Evolutionary conservation across 2,113 vertebrate genomes (phyloP), one percentile per base, ranked within the genome.

Genomic region (Clarias gariepinus): DNA sequence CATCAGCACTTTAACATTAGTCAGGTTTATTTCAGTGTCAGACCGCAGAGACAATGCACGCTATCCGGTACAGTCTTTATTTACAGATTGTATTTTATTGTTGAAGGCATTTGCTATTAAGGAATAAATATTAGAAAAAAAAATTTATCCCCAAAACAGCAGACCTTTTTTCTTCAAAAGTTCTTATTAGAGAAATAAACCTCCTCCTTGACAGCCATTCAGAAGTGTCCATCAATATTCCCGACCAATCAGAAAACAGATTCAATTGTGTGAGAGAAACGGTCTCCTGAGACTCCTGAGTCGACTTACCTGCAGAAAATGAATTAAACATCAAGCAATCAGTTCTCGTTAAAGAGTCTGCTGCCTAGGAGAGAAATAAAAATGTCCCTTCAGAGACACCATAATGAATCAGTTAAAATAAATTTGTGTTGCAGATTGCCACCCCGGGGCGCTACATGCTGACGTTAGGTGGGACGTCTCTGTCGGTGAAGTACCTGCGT

Each of bases 401-500:
- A 18, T 3, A 18, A n/a, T 69, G 28, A 12, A 16, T 21, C 3
- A 18, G 10, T 73, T 73, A 21, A 9, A 41, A 25, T 74, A 13
- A 28, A 41, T 74, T 36, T 74, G 84, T 84, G 60, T 90, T 89
- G 7, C 91, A 99, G 98, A 97, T 99, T 85, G 97, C 97, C 87
- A 99, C 98, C 0, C 98, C 98, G 81, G 97, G 97, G 36, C 94
- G 98, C 66, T 99, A 99, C 60, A 96, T 97, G 0, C 96, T 96
- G 91, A 99, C 98, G 25, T 91, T 99, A 91, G 98, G 97, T 47
- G 98, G 98, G 89, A 99, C 98, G 0, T 99, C 98, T 0, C 89
- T 97, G 41, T 95, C 96, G 1, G 95, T 99, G 74, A 97, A 98
- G 90, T 99, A 98, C 80, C 94, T 99, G 2, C 95, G 98, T 23